phyloP scores from a whole-genome alignment of 2,888 invertebrate species.

The Aricia artaxerxes region DNA sequence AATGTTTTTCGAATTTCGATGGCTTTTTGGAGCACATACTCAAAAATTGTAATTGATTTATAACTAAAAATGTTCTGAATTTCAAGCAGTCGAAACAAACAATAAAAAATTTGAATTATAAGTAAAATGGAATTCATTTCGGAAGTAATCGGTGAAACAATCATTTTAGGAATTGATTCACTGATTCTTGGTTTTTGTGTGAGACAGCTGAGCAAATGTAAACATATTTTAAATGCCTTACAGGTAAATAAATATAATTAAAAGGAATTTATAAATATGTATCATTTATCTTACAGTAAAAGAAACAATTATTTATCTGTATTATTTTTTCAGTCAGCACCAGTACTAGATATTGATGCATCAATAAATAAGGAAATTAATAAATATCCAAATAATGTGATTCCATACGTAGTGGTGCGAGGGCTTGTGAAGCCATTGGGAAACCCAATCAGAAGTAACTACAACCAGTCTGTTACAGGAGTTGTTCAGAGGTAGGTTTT shows the following conservation, averaged over 20 bases:
- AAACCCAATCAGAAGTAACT: constrained; percentile 86
- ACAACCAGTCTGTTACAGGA: constrained; percentile 86
- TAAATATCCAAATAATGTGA: constrained; percentile 81
- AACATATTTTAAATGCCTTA: constrained; percentile 84
- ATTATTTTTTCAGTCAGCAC: constrained; percentile 80
- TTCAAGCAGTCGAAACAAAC: background rate
- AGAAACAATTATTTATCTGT: background rate
- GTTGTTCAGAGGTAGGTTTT: constrained; percentile 85
- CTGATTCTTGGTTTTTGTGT: constrained; percentile 87
- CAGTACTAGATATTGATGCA: constrained; percentile 84
- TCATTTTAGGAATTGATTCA: constrained; percentile 87
- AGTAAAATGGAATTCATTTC: constrained; percentile 85
- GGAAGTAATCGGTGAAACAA: constrained; percentile 82
- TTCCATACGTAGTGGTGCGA: constrained; percentile 87
- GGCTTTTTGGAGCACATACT: background rate
- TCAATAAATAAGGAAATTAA: constrained; percentile 82
- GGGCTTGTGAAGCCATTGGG: constrained; percentile 89
- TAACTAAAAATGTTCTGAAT: background rate
- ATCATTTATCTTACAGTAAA: background rate
- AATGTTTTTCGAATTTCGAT: background rate
- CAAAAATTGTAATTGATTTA: background rate
- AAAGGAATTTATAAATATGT: background rate
- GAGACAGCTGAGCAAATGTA: constrained; percentile 87
- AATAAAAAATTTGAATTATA: background rate
- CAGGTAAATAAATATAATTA: constrained; percentile 75